These are phyloP conservation scores for Peromyscus melanophrys DNA, from an alignment of 2,797 vertebrate genomes.

Conservation along the genomic window DNA sequence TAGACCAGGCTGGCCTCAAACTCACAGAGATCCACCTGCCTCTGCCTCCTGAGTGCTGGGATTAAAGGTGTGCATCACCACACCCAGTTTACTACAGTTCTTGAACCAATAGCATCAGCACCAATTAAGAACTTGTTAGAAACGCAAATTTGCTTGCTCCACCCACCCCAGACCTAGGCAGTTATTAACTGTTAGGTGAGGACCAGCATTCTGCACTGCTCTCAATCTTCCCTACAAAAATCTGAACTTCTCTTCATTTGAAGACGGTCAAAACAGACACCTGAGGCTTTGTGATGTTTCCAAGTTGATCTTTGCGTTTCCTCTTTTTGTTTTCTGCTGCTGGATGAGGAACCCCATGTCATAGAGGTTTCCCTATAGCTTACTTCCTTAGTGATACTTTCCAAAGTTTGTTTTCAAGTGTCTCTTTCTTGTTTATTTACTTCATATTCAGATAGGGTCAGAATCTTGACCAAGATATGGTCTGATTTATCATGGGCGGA, in stretches of 20 bases:
- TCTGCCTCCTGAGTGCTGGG: not conserved
- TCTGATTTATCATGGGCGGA: too few species aligned
- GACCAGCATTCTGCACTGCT: not conserved
- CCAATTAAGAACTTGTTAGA: not conserved
- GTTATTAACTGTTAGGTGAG: not conserved
- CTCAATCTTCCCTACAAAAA: not conserved
- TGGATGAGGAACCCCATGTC: not conserved
- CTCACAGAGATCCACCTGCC: not conserved
- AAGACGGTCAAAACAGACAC: not conserved
- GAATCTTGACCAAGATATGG: not conserved
- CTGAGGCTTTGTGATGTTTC: not conserved
- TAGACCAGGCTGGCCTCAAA: not conserved
- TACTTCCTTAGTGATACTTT: not conserved
- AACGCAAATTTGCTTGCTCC: not conserved
- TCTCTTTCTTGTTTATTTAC: conserved; percentile 24
- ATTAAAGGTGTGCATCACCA: not conserved
- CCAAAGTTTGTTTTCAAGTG: not conserved
- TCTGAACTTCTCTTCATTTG: not conserved
- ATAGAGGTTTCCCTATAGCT: not conserved
- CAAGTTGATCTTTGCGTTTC: not conserved
- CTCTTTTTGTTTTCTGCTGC: not conserved
- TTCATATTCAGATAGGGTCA: not conserved
- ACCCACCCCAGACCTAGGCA: not conserved
- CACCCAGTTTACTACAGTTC: not conserved
- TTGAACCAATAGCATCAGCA: not conserved